A percentile compares a stretch with the other conserved stretches of the same genome.
These are phyloP conservation scores for Phortica okadai DNA, from an alignment of 2,888 invertebrate genomes.

Conservation along the genomic window DNA sequence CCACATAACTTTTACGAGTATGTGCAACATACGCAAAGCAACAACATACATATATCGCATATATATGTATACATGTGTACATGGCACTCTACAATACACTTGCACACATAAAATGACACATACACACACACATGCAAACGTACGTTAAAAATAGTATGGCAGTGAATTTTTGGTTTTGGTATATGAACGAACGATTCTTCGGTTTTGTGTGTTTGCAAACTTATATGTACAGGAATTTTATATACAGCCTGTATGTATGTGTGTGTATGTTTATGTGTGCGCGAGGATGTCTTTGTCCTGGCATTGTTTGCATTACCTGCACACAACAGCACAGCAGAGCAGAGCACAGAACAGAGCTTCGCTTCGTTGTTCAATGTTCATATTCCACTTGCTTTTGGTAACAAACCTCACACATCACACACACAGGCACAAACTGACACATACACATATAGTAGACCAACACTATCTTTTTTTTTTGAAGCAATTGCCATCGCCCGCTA, in stretches of 20 bases:
- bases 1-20: neutral
- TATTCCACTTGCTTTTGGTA: neutral
- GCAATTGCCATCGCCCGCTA: neutral
- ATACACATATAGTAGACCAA: neutral
- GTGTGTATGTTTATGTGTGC: constrained; percentile 4
- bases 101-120: constrained; percentile 29
- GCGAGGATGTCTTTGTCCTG: constrained; percentile 17
- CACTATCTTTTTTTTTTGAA: neutral
- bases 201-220: neutral
- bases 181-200: neutral
- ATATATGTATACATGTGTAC: constrained; percentile 28
- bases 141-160: constrained; percentile 39
- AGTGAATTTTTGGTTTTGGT: constrained; percentile 34
- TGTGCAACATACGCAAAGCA: neutral
- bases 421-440: neutral
- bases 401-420: constrained; percentile 7
- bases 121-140: constrained; percentile 31
- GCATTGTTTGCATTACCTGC: constrained; percentile 23
- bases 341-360: neutral
- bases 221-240: constrained; percentile 32
- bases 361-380: neutral
- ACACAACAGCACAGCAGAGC: neutral
- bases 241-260: neutral
- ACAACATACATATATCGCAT: constrained; percentile 25
- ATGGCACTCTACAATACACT: neutral